Evolutionary conservation across 1,140 invertebrate species (phyloP).

Genomic region (Helicoverpa zea): DNA sequence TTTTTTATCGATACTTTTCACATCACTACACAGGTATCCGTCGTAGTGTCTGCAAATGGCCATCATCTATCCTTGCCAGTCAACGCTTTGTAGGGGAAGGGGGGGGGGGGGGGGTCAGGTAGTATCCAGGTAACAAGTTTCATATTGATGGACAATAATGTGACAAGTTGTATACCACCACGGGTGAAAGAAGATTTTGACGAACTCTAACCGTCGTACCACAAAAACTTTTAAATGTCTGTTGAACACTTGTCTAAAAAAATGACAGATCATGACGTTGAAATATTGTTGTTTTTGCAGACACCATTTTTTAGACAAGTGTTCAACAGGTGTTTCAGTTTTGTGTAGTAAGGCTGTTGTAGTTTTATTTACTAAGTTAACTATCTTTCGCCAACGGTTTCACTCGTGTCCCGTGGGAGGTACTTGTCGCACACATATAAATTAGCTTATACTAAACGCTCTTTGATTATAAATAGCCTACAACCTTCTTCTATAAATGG

Average conservation of each 20-base stretch:
- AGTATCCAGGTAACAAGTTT: not conserved
- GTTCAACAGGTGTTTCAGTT: too few species aligned
- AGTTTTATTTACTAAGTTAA: too few species aligned
- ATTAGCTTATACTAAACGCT: too few species aligned
- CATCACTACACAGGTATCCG: slow-evolving; percentile 27
- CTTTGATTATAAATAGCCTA: too few species aligned
- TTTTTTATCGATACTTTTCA: not conserved
- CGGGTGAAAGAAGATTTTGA: not conserved
- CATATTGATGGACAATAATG: slow-evolving; percentile 10
- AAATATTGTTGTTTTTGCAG: too few species aligned
- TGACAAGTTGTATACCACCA: not conserved
- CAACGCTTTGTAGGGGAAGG: slow-evolving; percentile 5
- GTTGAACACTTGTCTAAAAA: not conserved
- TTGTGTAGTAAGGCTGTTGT: too few species aligned
- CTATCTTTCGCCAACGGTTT: too few species aligned
- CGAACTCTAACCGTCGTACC: not conserved
- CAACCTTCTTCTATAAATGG: too few species aligned
- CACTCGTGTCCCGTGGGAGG: too few species aligned
- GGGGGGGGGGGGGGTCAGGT: not conserved
- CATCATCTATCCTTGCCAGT: slow-evolving; percentile 33
- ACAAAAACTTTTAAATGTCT: not conserved
- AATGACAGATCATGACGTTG: too few species aligned
- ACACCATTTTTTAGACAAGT: too few species aligned
- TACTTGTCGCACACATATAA: too few species aligned
- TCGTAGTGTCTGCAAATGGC: slow-evolving; percentile 33